Percentiles rank a stretch among this genome's conserved stretches.
These are phyloP conservation scores for Pteronotus mesoamericanus DNA, from an alignment of 2,797 vertebrate species.

Conservation along the genomic window DNA sequence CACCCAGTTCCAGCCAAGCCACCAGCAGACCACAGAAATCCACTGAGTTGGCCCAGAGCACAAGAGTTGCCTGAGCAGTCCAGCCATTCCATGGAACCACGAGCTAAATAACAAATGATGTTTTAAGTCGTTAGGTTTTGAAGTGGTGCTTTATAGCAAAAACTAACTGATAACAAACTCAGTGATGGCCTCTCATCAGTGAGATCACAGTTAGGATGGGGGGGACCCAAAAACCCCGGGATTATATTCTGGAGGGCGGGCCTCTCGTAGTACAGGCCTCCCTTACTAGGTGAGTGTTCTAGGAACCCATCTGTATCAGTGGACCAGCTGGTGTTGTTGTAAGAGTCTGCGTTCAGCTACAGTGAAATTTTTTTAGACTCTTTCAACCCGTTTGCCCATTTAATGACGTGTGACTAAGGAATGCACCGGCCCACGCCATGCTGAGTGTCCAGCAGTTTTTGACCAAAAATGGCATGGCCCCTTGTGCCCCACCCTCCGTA, in stretches of 20 bases:
- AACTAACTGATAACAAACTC: not conserved
- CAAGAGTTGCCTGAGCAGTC: not conserved
- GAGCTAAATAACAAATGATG: slow-evolving; percentile 1
- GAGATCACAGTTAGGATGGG: not conserved
- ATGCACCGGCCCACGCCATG: not conserved
- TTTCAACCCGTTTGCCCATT: not conserved
- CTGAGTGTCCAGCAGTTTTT: not conserved
- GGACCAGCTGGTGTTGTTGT: not conserved
- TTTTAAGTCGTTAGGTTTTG: not conserved
- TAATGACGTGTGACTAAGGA: not conserved
- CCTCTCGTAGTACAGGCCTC: not conserved
- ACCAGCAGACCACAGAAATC: not conserved
- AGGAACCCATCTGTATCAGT: not conserved
- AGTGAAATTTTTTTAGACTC: not conserved
- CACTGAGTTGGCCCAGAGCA: not conserved
- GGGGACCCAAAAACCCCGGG: not conserved
- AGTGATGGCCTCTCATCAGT: not conserved
- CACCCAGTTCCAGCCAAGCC: not conserved
- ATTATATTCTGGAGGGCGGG: not conserved
- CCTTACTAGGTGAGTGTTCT: not conserved
- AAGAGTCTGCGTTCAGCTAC: not conserved
- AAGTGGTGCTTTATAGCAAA: not conserved
- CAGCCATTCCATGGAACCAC: not conserved
- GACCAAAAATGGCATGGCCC: not conserved
- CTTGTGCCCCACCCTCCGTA: not conserved